phyloP scores from a whole-genome alignment of 53 echinoderm and acorn worm genomes.

The Zoroaster sp. region DNA sequence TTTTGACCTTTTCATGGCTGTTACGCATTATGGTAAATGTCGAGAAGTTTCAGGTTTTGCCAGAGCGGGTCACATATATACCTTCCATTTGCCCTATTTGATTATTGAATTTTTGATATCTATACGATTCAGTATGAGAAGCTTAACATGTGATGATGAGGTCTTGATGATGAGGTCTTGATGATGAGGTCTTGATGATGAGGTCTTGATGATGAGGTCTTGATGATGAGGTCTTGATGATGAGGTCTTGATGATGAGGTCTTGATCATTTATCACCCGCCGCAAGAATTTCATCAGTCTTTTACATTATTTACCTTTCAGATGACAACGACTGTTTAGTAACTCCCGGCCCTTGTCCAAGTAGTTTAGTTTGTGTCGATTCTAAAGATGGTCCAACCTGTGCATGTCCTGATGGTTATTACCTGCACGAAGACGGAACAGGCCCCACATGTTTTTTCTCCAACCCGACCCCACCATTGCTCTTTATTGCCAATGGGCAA shows the following conservation, averaged over 20 bases:
- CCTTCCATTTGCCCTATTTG: no score
- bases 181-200: no score
- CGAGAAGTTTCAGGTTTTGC: no score
- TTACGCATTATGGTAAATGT: no score
- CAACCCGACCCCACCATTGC: not conserved
- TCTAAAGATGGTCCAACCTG: not conserved
- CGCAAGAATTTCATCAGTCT: not conserved
- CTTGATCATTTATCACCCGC: no score
- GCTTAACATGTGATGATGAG: not conserved
- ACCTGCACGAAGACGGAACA: not conserved
- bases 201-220: no score
- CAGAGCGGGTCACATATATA: no score
- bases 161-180: no score
- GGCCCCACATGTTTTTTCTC: slow-evolving; percentile 6
- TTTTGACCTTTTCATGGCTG: no score
- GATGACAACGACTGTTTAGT: not conserved
- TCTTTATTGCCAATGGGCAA: slow-evolving; percentile 10
- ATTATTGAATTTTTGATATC: not conserved
- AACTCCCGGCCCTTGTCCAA: slow-evolving; percentile 11
- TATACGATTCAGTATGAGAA: not conserved
- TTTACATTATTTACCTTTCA: not conserved
- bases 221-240: no score
- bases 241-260: no score
- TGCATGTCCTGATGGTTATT: not conserved
- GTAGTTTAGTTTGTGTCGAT: not conserved